Conservation (phyloP, 35 echinoderm and acorn worm genomes). For the Holothuria glaberrima region DNA sequence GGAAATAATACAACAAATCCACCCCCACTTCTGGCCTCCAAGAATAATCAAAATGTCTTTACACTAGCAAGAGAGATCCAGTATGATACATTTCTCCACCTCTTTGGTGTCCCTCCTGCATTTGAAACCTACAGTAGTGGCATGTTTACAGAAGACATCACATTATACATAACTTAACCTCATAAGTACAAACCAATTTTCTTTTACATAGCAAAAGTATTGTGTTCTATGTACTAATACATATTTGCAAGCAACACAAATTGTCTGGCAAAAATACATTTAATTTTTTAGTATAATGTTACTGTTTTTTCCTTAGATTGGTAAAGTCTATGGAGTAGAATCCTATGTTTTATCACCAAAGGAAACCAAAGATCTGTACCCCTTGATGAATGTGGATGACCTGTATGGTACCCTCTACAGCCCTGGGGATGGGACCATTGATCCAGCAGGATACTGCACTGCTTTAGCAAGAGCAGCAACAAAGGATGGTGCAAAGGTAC, state of each 20-base stretch:
- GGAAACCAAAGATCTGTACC: constrained; percentile 88
- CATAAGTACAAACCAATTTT: background rate
- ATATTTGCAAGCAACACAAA: no score
- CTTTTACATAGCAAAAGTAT: background rate
- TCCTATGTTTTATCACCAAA: constrained; percentile 84
- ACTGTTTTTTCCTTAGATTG: constrained; percentile 63
- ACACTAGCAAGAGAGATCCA: no score
- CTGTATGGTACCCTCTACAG: constrained; percentile 92
- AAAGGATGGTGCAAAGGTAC: constrained; percentile 85
- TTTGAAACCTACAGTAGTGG: no score
- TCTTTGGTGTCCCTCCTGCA: no score
- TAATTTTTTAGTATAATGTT: no score
- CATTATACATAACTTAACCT: background rate
- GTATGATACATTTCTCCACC: no score
- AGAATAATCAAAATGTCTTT: no score
- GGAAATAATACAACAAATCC: no score
- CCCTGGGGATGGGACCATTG: constrained; percentile 84
- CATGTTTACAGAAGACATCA: no score
- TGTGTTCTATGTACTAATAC: background rate
- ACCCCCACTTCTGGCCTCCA: no score
- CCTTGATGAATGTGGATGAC: constrained; percentile 87
- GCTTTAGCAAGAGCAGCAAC: constrained; percentile 90
- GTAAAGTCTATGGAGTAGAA: constrained; percentile 86
- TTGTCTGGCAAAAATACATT: no score
- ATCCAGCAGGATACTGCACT: constrained; percentile 91